Conservation (phyloP, 2,888 invertebrate species). For the Nephrotoma guestfalica region DNA sequence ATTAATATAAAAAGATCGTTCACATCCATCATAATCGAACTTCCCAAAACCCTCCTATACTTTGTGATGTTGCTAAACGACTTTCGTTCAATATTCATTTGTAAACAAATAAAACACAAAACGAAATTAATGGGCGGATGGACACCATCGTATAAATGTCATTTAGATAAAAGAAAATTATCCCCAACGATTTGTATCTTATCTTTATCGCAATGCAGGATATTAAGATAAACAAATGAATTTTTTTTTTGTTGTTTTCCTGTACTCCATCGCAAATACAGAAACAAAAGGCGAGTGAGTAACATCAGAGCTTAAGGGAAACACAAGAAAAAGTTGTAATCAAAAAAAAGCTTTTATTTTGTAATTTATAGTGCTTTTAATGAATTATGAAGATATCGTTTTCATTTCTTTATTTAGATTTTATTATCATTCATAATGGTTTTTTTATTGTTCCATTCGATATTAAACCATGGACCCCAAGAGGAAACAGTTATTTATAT, state of each 20-base stretch:
- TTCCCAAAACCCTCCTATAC: too few species aligned
- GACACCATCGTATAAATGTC: not conserved
- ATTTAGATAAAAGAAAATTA: not conserved
- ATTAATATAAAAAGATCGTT: too few species aligned
- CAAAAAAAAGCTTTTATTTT: not conserved
- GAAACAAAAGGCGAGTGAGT: not conserved
- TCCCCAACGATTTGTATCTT: not conserved
- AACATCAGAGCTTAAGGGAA: not conserved
- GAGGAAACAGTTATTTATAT: not conserved
- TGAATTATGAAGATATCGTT: not conserved
- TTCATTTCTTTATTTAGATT: not conserved
- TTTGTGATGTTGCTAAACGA: too few species aligned
- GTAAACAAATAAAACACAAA: not conserved
- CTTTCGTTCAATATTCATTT: too few species aligned
- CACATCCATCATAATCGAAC: too few species aligned
- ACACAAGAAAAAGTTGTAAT: not conserved
- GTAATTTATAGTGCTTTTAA: not conserved
- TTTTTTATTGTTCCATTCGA: not conserved
- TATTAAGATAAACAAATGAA: not conserved
- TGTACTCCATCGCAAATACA: too few species aligned
- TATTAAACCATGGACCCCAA: not conserved
- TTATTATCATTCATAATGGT: not conserved
- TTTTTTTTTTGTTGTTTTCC: not conserved
- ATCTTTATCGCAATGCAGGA: not conserved
- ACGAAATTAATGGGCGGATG: not conserved